These are phyloP conservation scores for Cynopterus sphinx DNA, from an alignment of 2,797 vertebrate genomes.

Conservation along the genomic window DNA sequence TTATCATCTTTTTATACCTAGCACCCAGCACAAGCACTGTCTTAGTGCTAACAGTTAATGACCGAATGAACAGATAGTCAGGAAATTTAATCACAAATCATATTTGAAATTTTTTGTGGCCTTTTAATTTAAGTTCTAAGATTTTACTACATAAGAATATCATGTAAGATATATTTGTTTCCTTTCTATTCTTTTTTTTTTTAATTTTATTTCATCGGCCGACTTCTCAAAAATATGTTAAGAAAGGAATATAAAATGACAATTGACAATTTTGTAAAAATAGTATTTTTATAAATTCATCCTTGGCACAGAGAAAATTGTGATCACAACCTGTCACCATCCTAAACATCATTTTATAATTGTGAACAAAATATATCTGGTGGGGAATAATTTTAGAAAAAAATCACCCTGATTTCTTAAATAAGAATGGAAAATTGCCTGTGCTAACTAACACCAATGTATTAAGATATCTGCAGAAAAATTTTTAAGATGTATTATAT, in stretches of 20 bases:
- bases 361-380: constrained; percentile 73
- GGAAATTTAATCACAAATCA: neutral
- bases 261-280: constrained; percentile 61
- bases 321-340: constrained; percentile 76
- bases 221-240: constrained; percentile 44
- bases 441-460: neutral
- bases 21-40: neutral
- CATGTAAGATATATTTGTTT: constrained; percentile 3
- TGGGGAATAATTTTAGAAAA: constrained; percentile 66
- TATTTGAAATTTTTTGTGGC: neutral
- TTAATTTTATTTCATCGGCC: neutral
- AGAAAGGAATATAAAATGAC: constrained; percentile 58
- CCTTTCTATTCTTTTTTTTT: constrained; percentile 11
- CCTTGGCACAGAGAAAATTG: constrained; percentile 70
- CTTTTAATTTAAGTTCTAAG: neutral
- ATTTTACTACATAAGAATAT: constrained; percentile 27
- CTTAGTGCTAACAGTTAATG: neutral
- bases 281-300: constrained; percentile 68
- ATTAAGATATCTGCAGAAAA: constrained; percentile 51
- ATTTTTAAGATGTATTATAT: neutral
- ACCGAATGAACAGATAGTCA: neutral
- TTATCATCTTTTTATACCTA: neutral
- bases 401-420: constrained; percentile 58
- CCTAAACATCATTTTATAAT: constrained; percentile 64
- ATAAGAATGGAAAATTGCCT: constrained; percentile 47